Evolutionary conservation across 2,113 vertebrate genomes (phyloP), one percentile per base, ranked within the genome.

Genomic region (Eptesicus fuscus): DNA sequence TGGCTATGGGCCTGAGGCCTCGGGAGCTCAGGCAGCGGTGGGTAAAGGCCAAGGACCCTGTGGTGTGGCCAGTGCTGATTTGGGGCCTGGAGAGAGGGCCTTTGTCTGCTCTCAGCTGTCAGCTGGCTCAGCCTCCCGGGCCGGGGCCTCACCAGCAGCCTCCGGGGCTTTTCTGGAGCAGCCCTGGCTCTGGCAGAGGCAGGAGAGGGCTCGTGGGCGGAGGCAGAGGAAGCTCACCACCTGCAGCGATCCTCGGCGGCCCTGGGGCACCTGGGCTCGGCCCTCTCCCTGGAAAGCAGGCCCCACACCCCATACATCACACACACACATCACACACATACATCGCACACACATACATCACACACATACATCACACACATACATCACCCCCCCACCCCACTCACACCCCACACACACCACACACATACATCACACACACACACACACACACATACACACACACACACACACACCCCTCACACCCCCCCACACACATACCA

Each of bases 1-100:
- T 65, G 44, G 71, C 8, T 3, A 44, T 71, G n/a, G 61, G 69
- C 61, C 1, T 23, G 7, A 90, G 22, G 51, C 56, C 42, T 63
- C 6, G 63, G 73, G 51, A 71, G 49, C 17, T 18, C 61, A 40
- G 5, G 12, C n/a, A 44, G 65, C 9, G 37, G 65, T 49, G 25
- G 51, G 9, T 3, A 47, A n/a, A 14, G 56, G 35, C 37, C 44
- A 83, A 28, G 65, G 44, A 23, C 37, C 25, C 42, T 14, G 53
- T 53, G 23, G 5, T 56, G 79, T 89, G 71, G 35, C 40, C 49
- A 53, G 56, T 37, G 37, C 13, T 37, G 35, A 37, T 32, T 47
- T 3, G 4, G 0, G 9, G 18, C 22, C n/a, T 4, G 25, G n/a
- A 35, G 17, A 9, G 1, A 12, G 12, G 23, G 11, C 3, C 13